Evolutionary conservation across 2,113 vertebrate species (phyloP).

Genomic region (Dicentrarchus labrax): DNA sequence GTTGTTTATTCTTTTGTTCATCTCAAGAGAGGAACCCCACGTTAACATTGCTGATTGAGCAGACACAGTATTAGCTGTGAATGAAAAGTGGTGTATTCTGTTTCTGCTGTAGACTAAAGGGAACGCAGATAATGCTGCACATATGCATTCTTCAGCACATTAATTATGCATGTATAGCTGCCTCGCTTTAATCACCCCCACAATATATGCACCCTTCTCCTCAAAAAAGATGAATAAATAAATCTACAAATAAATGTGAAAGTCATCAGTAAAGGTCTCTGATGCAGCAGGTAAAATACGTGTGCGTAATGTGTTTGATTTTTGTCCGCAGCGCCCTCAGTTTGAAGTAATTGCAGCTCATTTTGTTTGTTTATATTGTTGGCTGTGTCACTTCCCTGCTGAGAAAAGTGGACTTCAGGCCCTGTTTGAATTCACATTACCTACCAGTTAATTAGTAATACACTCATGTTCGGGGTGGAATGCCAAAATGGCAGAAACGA

Average conservation of each 20-base stretch:
- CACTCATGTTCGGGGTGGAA: neutral
- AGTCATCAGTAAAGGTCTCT: constrained; percentile 2
- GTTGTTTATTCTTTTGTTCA: constrained; percentile 23
- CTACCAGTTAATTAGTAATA: constrained; percentile 32
- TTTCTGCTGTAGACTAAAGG: neutral
- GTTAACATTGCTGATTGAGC: constrained; percentile 34
- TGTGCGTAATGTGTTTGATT: constrained; percentile 13
- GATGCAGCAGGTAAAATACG: constrained; percentile 6
- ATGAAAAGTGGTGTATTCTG: constrained; percentile 30
- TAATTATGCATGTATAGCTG: neutral
- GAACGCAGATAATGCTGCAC: constrained; percentile 11
- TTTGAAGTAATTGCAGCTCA: constrained; percentile 36
- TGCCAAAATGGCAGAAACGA: neutral
- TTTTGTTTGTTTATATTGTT: constrained; percentile 55
- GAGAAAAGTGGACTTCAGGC: constrained; percentile 38
- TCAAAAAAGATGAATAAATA: neutral
- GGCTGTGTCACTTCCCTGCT: constrained; percentile 42
- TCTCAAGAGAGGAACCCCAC: constrained; percentile 9
- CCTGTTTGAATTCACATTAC: constrained; percentile 52
- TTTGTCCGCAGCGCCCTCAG: neutral
- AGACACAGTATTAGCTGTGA: constrained; percentile 24
- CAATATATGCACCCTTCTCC: neutral
- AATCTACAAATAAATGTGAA: neutral
- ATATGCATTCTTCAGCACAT: neutral
- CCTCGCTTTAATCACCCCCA: neutral